Base-by-base conservation (phyloP, 2,888 invertebrate species). In the Smittia aterrima region DNA sequence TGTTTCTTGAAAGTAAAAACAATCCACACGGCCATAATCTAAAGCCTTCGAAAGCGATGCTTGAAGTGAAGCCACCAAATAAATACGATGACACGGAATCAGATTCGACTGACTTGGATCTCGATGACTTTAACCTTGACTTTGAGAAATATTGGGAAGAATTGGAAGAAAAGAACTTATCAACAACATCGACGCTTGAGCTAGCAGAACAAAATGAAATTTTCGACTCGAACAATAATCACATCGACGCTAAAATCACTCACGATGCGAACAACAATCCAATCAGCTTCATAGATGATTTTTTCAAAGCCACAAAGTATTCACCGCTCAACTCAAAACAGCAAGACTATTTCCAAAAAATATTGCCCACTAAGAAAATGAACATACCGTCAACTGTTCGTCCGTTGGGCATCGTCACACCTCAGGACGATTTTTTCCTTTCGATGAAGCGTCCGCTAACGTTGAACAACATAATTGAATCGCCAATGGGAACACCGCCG, bases 401-500 rank as follows among this genome's bases (percentile, higher is more conserved):
- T 4, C 82, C 82, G 1, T 75, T 83, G 47, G 83, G 82, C 32
- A 7, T 54, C 11, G 70, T 53, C 16, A 41, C 32, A 6, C 18
- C 53, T 72, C 77, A 79, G 73, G 82, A 83, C 71, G 83, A 83
- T 72, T 83, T 81, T 75, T 79, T 83, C 78, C 75, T 76, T 67
- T 83, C 83, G 22, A 84, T 80, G 84, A 87, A 83, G 82, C 84
- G 79, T 0, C 84, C 87, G 1, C 83, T 87, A 76, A 83, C 86
- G 22, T 85, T 32, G 83, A 84, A 11, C 81, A 85, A 68, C 79
- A 82, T 76, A 78, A 83, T 27, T 80, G 83, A 11, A 83, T 83
- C 9, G 83, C 72, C 75, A 76, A 75, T 75, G 79, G 78, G 54
- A 78, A 81, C 41, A 80, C 81, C 77, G 81, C 82, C 41, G 4